Evolutionary conservation across 2,797 vertebrate genomes (phyloP).

Genomic region (Acanthiza pusilla): DNA sequence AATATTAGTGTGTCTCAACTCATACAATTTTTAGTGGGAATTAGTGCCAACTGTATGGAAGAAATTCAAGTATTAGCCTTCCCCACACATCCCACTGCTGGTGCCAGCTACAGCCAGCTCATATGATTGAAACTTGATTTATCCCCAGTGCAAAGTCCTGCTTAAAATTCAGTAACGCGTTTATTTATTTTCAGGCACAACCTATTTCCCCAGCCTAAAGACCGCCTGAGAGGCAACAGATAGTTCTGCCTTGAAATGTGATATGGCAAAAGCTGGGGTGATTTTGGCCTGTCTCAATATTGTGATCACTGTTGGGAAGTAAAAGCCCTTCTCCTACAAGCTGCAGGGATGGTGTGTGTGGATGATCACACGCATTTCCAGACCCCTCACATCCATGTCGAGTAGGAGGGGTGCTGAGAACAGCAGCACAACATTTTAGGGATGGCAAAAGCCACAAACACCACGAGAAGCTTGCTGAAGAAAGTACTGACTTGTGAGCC

Average conservation of each 20-base stretch:
- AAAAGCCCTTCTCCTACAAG: neutral
- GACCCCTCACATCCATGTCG: neutral
- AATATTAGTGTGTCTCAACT: neutral
- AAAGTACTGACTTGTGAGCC: neutral
- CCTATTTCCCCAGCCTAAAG: conserved; percentile 1
- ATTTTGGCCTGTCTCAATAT: conserved; percentile 3
- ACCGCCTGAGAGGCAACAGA: conserved; percentile 46
- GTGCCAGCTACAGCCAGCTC: neutral
- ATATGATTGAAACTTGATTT: conserved; percentile 15
- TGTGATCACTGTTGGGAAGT: neutral
- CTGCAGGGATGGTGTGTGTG: neutral
- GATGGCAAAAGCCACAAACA: neutral
- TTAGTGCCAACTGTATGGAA: neutral
- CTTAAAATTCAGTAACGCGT: neutral
- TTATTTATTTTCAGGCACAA: conserved; percentile 9
- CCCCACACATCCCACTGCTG: neutral
- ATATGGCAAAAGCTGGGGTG: conserved; percentile 7
- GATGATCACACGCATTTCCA: neutral
- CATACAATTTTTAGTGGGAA: neutral
- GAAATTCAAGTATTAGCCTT: neutral
- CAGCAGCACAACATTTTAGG: neutral
- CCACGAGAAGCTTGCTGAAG: neutral
- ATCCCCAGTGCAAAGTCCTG: conserved; percentile 20
- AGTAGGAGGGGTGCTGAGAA: neutral
- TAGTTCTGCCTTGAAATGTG: conserved; percentile 58